Conservation (phyloP, 2,113 vertebrate genomes). For the Hippocampus mohnikei region DNA sequence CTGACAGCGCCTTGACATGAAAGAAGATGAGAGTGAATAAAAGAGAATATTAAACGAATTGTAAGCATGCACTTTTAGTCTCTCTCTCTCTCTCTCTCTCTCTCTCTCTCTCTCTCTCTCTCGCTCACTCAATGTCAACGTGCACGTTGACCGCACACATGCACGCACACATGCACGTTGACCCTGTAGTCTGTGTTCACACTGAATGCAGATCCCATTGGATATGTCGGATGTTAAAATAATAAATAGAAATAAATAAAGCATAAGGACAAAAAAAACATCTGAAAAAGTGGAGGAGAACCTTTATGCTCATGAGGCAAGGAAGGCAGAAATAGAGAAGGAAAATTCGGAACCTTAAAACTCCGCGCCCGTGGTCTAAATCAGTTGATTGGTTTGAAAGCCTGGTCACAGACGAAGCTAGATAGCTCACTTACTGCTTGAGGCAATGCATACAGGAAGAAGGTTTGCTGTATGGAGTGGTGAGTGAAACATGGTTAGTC, state of each 20-base stretch:
- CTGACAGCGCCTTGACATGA: constrained; percentile 63
- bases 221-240: constrained; percentile 6
- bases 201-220: constrained; percentile 9
- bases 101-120: no score
- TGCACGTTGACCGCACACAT: no score
- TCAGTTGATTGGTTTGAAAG: neutral
- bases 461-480: neutral
- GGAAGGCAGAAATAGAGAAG: neutral
- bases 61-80: constrained; percentile 63
- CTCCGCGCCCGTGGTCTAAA: neutral
- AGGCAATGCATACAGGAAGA: neutral
- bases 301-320: neutral
- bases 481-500: neutral
- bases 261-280: no score
- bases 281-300: no score
- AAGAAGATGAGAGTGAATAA: constrained; percentile 60
- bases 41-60: constrained; percentile 67
- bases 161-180: constrained; percentile 14
- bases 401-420: neutral
- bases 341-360: neutral
- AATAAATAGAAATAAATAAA: no score
- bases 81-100: constrained; percentile 22
- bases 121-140: no score
- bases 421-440: neutral
- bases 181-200: constrained; percentile 18